Evolutionary conservation across 2,113 vertebrate genomes (phyloP).

Genomic region (Corydoras sp.): DNA sequence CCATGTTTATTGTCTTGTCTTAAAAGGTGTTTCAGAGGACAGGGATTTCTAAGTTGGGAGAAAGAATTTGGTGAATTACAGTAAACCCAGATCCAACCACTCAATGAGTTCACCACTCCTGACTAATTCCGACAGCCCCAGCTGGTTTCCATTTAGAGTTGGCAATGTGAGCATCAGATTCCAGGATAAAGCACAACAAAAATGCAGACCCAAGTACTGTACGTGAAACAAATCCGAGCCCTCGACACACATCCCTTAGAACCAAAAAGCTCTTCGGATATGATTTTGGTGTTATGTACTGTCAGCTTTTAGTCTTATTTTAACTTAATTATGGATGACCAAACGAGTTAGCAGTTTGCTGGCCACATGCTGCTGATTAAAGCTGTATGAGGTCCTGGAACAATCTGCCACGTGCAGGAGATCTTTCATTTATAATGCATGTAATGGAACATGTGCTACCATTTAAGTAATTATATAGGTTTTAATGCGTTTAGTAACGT

Average conservation of each 20-base stretch:
- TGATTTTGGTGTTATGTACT: constrained; percentile 1
- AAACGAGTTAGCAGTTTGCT: constrained; percentile 4
- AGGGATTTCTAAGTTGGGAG: constrained; percentile 11
- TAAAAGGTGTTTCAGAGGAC: constrained; percentile 4
- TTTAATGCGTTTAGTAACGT: constrained; percentile 31
- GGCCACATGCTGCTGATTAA: background rate
- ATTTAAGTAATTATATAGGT: constrained; percentile 35
- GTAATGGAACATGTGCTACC: constrained; percentile 8
- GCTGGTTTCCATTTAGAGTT: constrained; percentile 33
- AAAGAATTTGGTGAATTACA: constrained; percentile 6
- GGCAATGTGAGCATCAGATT: constrained; percentile 30
- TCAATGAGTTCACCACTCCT: constrained; percentile 8
- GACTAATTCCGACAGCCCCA: constrained; percentile 22
- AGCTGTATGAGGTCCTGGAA: constrained; percentile 23
- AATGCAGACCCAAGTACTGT: constrained; percentile 14
- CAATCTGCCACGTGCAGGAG: constrained; percentile 7
- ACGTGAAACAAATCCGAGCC: constrained; percentile 3
- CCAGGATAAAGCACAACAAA: constrained; percentile 19
- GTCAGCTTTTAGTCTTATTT: background rate
- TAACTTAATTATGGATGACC: constrained; percentile 16
- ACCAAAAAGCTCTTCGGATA: background rate
- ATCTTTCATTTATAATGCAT: constrained; percentile 38
- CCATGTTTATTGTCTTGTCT: background rate
- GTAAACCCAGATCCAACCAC: constrained; percentile 13
- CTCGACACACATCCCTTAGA: background rate